Evolutionary conservation across 2,113 vertebrate genomes (phyloP), one percentile per base, ranked within the genome.

Genomic region (Choloepus hoffmanni): DNA sequence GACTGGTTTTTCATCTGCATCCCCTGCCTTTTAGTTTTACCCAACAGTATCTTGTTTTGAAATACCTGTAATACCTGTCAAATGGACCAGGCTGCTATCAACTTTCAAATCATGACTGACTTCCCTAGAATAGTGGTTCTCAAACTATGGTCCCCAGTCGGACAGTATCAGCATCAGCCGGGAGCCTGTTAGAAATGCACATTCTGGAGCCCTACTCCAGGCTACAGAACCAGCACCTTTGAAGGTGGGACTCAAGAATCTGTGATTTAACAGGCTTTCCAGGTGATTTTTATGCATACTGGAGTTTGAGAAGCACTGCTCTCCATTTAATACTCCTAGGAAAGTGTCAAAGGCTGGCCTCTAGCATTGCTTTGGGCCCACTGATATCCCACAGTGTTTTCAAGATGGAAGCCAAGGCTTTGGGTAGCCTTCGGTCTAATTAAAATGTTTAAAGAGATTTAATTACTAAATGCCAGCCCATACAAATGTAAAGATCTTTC

Each of bases 401-500:
- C 88, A 92, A 96, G 45, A 96, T 92, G 85, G 95, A 93, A 96
- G 10, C 40, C 95, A 97, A 97, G 92, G 83, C 86, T 97, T 97
- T 92, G 21, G 83, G 36, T 97, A 96, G 95, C 77, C 98, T 90
- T 98, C 90, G 90, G 90, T 85, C 97, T 98, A 98, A 98, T 98
- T 98, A 98, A 98, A 98, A 98, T 16, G 40, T 98, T 98, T 97
- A 96, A 97, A 96, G 97, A 95, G 94, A 98, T 98, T 98, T 98
- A 98, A 98, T 98, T 98, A 98, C 96, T 96, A 96, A 96, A 97
- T 92, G 96, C 93, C 96, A 98, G 98, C 97, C 87, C 92, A 97
- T 68, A 97, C 77, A 97, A 98, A 98, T 60, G 76, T 97, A 98
- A 98, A 98, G 97, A 98, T 97, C 97, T 97, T 97, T 98, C 90